A percentile compares a stretch with the other conserved stretches of the same genome.
Evolutionary conservation across 2,113 vertebrate genomes (phyloP).

Genomic region (Thunnus thynnus): DNA sequence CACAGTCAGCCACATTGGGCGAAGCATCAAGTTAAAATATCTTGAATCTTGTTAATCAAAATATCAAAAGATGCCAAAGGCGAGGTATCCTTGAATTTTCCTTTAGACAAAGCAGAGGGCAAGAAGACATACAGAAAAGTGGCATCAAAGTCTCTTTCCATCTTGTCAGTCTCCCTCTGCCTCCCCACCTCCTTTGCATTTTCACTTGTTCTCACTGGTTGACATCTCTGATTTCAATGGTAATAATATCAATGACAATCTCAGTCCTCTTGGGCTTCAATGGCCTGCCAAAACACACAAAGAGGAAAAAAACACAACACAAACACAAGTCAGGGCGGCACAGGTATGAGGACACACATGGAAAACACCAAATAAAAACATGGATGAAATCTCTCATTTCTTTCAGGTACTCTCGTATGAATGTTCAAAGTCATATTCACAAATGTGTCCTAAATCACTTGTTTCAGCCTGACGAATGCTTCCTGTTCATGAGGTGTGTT

Average conservation of each 20-base stretch:
- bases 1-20: conserved; percentile 11
- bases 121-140: conserved; percentile 35
- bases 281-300: conserved; percentile 60
- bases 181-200: conserved; percentile 57
- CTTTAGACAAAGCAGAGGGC: conserved; percentile 57
- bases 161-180: conserved; percentile 19
- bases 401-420: no score
- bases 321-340: background rate
- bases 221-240: conserved; percentile 66
- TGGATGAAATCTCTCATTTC: background rate
- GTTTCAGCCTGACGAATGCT: no score
- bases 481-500: no score
- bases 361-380: background rate
- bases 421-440: no score
- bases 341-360: background rate
- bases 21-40: conserved; percentile 36
- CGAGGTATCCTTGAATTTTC: conserved; percentile 51
- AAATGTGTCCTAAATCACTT: no score
- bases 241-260: conserved; percentile 78
- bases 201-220: conserved; percentile 41
- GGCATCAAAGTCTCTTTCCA: conserved; percentile 53
- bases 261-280: conserved; percentile 72
- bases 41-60: conserved; percentile 53
- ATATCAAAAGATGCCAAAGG: conserved; percentile 58
- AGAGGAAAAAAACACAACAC: conserved; percentile 1